phyloP scores from a whole-genome alignment of 2,113 vertebrate species.

The Nansenia antarctica region DNA sequence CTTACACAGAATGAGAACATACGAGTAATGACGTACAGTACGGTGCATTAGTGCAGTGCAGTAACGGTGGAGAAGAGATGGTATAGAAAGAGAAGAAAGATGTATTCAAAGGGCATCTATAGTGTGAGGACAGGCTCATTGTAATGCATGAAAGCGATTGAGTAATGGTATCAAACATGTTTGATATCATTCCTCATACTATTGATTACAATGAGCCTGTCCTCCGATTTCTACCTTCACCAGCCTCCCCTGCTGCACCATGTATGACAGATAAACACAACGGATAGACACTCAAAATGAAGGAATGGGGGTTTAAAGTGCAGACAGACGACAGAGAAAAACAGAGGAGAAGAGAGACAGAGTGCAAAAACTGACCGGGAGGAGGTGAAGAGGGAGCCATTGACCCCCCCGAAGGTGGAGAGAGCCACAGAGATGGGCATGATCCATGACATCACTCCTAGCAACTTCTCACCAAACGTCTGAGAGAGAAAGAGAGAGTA shows the following conservation, averaged over 20 bases:
- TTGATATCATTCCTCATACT: too few relatives aligned
- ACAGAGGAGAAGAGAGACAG: not conserved
- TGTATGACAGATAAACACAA: not conserved
- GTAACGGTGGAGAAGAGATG: not conserved
- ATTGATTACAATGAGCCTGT: too few relatives aligned
- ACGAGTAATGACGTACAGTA: not conserved
- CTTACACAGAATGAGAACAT: not conserved
- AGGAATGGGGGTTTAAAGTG: not conserved
- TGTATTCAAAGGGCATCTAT: not conserved
- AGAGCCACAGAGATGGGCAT: conserved; percentile 85
- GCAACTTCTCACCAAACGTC: conserved; percentile 84
- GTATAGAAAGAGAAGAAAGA: not conserved
- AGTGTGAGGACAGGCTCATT: too few relatives aligned
- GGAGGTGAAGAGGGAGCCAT: conserved; percentile 77
- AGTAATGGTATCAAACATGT: too few relatives aligned
- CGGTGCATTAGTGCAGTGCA: not conserved
- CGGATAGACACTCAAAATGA: not conserved
- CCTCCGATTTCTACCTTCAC: too few relatives aligned
- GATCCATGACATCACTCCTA: conserved; percentile 84
- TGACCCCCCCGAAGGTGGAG: conserved; percentile 84
- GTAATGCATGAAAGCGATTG: too few relatives aligned
- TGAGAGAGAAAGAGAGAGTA: conserved; percentile 41
- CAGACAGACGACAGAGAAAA: not conserved
- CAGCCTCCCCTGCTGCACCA: too few relatives aligned
- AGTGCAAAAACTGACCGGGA: conserved; percentile 71